Conservation (phyloP, 2,888 invertebrate species). For the Nymphalis polychloros region DNA sequence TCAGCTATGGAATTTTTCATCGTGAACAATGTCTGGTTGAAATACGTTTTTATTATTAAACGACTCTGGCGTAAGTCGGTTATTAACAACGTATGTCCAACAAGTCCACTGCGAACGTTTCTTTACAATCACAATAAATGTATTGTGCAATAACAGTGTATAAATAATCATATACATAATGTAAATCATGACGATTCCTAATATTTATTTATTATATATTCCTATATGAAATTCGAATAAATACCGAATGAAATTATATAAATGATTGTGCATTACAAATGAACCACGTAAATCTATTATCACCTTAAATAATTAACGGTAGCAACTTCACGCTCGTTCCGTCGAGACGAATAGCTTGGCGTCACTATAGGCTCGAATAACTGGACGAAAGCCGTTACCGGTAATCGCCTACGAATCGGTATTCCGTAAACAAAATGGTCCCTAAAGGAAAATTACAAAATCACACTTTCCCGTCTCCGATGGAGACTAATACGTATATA, state of each 20-base stretch:
- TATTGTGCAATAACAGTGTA: conserved; percentile 63
- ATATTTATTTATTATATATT: conserved; percentile 44
- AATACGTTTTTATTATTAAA: conserved; percentile 40
- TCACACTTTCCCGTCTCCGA: conserved; percentile 69
- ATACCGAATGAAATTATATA: conserved; percentile 61
- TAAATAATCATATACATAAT: conserved; percentile 69
- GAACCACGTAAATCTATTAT: conserved; percentile 71
- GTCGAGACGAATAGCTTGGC: conserved; percentile 63
- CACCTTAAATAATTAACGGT: conserved; percentile 62
- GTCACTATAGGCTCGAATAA: conserved; percentile 53
- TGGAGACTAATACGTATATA: conserved; percentile 77
- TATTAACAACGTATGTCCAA: conserved; percentile 21
- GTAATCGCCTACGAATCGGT: conserved; percentile 58
- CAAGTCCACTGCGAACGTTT: conserved; percentile 39
- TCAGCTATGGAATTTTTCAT: conserved; percentile 59
- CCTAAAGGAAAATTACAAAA: conserved; percentile 77
- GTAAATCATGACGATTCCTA: conserved; percentile 50
- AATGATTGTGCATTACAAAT: conserved; percentile 76
- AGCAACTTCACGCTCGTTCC: conserved; percentile 47
- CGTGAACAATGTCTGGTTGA: conserved; percentile 55
- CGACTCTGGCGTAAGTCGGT: conserved; percentile 69
- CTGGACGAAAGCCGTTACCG: conserved; percentile 48
- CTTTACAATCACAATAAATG: conserved; percentile 54
- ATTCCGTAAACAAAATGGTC: conserved; percentile 75
- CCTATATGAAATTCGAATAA: conserved; percentile 51